Conservation (phyloP, 2,888 invertebrate genomes). For the Drosophila birchii region DNA sequence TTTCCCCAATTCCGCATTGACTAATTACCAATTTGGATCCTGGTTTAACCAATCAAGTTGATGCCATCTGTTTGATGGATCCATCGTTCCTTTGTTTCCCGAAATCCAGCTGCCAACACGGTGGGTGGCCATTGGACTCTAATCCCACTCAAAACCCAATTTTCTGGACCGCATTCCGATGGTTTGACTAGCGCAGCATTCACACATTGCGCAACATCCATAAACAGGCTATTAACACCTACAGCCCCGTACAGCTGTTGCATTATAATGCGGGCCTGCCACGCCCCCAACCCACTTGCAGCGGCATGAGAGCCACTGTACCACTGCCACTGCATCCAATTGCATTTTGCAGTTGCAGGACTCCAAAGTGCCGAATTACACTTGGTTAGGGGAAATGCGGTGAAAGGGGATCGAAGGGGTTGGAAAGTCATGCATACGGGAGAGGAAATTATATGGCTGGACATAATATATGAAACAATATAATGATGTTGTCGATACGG, state of each 20-base stretch:
- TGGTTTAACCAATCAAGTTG: conserved; percentile 10
- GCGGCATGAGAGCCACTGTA: conserved; percentile 3
- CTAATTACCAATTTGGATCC: conserved; percentile 9
- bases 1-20: neutral
- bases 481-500: conserved; percentile 37
- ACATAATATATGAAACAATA: conserved; percentile 69
- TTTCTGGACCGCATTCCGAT: conserved; percentile 21
- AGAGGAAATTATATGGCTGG: conserved; percentile 69
- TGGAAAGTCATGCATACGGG: conserved; percentile 66
- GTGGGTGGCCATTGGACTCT: neutral
- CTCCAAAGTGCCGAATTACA: conserved; percentile 57
- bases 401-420: neutral
- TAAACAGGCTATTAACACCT: conserved; percentile 68
- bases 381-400: conserved; percentile 14
- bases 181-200: conserved; percentile 24
- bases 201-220: conserved; percentile 52
- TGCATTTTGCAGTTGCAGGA: conserved; percentile 60
- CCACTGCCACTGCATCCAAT: conserved; percentile 22
- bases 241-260: conserved; percentile 31
- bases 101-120: conserved; percentile 1
- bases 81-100: neutral
- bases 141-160: conserved; percentile 18
- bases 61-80: conserved; percentile 14
- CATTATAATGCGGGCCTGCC: conserved; percentile 30
- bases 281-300: conserved; percentile 3